These are phyloP conservation scores for Ochlodes sylvanus DNA, from an alignment of 2,888 invertebrate genomes.

Conservation along the genomic window DNA sequence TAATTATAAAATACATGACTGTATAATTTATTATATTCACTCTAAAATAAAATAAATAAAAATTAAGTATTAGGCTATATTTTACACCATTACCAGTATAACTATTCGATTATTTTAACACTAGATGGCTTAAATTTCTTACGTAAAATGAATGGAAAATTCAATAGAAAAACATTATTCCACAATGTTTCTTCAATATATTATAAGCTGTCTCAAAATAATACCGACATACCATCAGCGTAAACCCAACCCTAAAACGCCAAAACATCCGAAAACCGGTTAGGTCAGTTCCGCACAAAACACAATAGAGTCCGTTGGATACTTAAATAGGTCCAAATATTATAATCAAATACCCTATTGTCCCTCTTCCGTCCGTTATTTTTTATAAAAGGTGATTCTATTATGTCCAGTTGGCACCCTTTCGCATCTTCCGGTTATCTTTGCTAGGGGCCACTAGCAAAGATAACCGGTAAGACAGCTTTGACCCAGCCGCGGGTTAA, in stretches of 20 bases:
- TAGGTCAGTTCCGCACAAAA: slow-evolving; percentile 79
- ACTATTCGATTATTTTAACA: no score
- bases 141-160: no score
- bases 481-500: slow-evolving; percentile 66
- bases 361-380: slow-evolving; percentile 52
- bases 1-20: no score
- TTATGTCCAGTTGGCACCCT: slow-evolving; percentile 81
- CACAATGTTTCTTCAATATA: no score
- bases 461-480: slow-evolving; percentile 85
- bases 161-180: no score
- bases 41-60: no score
- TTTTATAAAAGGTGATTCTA: slow-evolving; percentile 62
- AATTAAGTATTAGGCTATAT: no score
- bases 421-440: slow-evolving; percentile 67
- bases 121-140: no score
- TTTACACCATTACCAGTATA: no score
- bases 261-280: slow-evolving; percentile 68
- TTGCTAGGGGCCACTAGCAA: slow-evolving; percentile 59
- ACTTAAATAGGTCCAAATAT: slow-evolving; percentile 85
- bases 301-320: slow-evolving; percentile 80
- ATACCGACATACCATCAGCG: background rate
- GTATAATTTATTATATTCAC: no score
- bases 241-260: slow-evolving; percentile 48
- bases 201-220: no score
- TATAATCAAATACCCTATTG: slow-evolving; percentile 78